Evolutionary conservation across 2,888 invertebrate species (phyloP), one percentile per base, ranked within the genome.

Genomic region (Philhelius pedissequus): DNA sequence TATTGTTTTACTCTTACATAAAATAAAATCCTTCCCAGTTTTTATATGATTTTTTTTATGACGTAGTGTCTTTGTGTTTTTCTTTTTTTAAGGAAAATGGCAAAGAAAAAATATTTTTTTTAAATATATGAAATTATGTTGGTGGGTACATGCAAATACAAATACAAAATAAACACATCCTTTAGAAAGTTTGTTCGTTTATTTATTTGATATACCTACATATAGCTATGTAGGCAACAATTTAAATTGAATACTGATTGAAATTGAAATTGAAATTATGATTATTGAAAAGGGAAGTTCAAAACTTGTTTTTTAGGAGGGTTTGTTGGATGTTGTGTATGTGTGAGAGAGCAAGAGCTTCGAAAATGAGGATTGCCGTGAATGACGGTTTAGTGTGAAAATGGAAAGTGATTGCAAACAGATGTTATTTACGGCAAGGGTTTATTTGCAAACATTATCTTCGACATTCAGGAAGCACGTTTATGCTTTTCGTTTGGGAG

Each of bases 181-280:
- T 66, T 22, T n/a, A 35, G 66, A 4, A 66, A 66, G 11, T 40
- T 43, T 30, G 11, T 18, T 43, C 18, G 5, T 30, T 18, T 32
- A 6, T 25, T 35, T 43, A 40, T 43, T 40, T 35, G 48, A 32
- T 48, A 62, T 18, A n/a, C n/a, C n/a, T n/a, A n/a, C n/a, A n/a
- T n/a, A n/a, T n/a, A n/a, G n/a, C n/a, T n/a, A n/a, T n/a, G n/a
- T n/a, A n/a, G n/a, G n/a, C n/a, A n/a, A n/a, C 80, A 75, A 76
- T 84, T 80, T 80, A 84, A 84, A 84, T 80, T 80, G 80, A 80
- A 84, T 80, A 60, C 76, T 84, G 84, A 84, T 84, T 84, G 84
- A 84, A 84, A 80, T 79, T 75, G 80, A 76, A 84, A 75, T 84
- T 76, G 75, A 80, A 84, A 76, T 84, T 84, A 80, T 84, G 84